Evolutionary conservation across 2,888 invertebrate genomes (phyloP).

Genomic region (Diaperis boleti): DNA sequence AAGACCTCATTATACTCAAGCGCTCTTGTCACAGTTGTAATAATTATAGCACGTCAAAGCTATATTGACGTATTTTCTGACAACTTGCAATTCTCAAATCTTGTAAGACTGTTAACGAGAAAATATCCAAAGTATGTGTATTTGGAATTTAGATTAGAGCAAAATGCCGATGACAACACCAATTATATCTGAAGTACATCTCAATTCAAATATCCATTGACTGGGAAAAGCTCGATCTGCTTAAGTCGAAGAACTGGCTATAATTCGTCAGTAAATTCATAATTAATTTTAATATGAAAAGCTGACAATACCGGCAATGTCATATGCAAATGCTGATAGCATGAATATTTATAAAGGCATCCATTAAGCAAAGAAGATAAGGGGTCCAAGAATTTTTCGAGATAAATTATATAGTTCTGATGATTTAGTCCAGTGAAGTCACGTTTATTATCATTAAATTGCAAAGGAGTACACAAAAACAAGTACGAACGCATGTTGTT

Average conservation of each 20-base stretch:
- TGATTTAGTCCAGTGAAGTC: constrained; percentile 1
- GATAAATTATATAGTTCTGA: constrained; percentile 11
- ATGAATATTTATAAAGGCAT: constrained; percentile 34
- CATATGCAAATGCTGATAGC: constrained; percentile 16
- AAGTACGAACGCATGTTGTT: constrained; percentile 4
- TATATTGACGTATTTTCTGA: no score
- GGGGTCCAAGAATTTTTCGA: constrained; percentile 18
- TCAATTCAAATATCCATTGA: constrained; percentile 5
- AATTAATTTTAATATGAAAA: constrained; percentile 25
- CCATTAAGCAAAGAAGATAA: constrained; percentile 13
- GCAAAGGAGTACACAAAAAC: neutral
- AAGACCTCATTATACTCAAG: no score
- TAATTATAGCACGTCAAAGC: no score
- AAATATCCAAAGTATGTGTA: no score
- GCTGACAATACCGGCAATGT: constrained; percentile 21
- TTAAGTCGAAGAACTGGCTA: constrained; percentile 21
- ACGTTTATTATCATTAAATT: neutral
- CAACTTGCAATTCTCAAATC: no score
- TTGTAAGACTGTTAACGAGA: no score
- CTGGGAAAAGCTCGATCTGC: constrained; percentile 8
- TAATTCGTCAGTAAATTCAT: constrained; percentile 23
- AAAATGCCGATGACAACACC: constrained; percentile 13
- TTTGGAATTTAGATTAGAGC: neutral
- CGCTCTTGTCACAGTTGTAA: no score
- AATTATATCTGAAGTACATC: constrained; percentile 16